A percentile compares a stretch with the other conserved stretches of the same genome.
phyloP scores from a whole-genome alignment of 1,140 invertebrate species.

The Drosophila subobscura region DNA sequence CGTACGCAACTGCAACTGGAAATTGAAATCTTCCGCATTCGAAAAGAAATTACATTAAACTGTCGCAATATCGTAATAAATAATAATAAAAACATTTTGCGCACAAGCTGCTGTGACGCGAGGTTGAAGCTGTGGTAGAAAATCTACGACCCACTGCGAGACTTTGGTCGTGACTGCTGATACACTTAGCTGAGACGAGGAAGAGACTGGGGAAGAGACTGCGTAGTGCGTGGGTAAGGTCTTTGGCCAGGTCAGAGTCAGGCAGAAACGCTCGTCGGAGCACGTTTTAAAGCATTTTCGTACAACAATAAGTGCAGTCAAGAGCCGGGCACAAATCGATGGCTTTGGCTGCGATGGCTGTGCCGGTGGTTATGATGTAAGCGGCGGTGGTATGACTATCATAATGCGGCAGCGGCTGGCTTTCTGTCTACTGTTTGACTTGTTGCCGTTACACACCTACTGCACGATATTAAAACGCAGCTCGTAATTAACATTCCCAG shows the following conservation, averaged over 20 bases:
- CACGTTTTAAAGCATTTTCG: slow-evolving; percentile 15
- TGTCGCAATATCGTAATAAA: slow-evolving; percentile 39
- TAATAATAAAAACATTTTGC: slow-evolving; percentile 25
- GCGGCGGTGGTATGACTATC: slow-evolving; percentile 4
- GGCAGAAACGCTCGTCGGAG: slow-evolving; percentile 8
- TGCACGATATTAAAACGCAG: slow-evolving; percentile 49
- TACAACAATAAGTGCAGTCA: slow-evolving; percentile 20
- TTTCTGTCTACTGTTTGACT: too few relatives aligned
- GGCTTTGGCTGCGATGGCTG: slow-evolving; percentile 18
- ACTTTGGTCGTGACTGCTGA: slow-evolving; percentile 43
- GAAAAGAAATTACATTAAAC: slow-evolving; percentile 42
- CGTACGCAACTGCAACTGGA: slow-evolving; percentile 30
- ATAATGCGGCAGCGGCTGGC: slow-evolving; percentile 6
- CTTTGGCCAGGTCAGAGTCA: slow-evolving; percentile 12
- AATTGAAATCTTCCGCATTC: slow-evolving; percentile 56
- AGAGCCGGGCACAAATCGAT: slow-evolving; percentile 34
- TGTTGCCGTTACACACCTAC: slow-evolving; percentile 22
- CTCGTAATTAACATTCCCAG: slow-evolving; percentile 52
- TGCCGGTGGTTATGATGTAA: slow-evolving; percentile 28
- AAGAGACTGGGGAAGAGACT: slow-evolving; percentile 1
- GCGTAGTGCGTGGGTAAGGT: slow-evolving; percentile 43
- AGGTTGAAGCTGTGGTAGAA: slow-evolving; percentile 3
- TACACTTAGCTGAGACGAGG: slow-evolving; percentile 11
- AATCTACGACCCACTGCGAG: slow-evolving; percentile 30
- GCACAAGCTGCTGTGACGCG: slow-evolving; percentile 33